A percentile compares a stretch with the other conserved stretches of the same genome.
These are phyloP conservation scores for Puma concolor DNA, from an alignment of 2,113 vertebrate species.

Conservation along the genomic window DNA sequence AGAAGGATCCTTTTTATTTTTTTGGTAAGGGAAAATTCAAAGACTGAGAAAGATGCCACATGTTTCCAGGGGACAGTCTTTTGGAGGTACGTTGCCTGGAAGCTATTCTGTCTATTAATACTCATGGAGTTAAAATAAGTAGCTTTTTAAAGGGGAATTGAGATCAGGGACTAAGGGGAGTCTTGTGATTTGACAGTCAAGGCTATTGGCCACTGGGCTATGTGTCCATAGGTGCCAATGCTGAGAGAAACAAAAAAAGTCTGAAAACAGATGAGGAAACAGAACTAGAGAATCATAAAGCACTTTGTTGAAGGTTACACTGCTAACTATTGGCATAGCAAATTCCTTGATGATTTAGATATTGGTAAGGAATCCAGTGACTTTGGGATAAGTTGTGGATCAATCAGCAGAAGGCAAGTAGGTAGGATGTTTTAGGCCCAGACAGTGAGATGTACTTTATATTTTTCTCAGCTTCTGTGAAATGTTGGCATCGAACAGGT, in stretches of 20 bases:
- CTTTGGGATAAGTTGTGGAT: background rate
- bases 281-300: background rate
- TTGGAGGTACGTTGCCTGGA: background rate
- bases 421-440: background rate
- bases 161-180: background rate
- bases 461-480: slow-evolving; percentile 26
- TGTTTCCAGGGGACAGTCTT: background rate
- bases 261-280: background rate
- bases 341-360: background rate
- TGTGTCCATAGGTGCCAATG: background rate
- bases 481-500: background rate
- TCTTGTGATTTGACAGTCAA: background rate
- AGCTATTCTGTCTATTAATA: background rate
- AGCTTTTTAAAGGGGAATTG: background rate
- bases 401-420: background rate
- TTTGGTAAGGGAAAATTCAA: background rate
- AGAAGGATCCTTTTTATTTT: background rate
- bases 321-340: background rate
- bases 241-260: slow-evolving; percentile 1
- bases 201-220: background rate
- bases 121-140: background rate
- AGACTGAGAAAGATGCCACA: background rate
- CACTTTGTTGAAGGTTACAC: background rate
- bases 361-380: background rate
- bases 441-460: background rate